Base-by-base conservation (phyloP, 1,140 invertebrate species). In the Drosophila sucinea region DNA sequence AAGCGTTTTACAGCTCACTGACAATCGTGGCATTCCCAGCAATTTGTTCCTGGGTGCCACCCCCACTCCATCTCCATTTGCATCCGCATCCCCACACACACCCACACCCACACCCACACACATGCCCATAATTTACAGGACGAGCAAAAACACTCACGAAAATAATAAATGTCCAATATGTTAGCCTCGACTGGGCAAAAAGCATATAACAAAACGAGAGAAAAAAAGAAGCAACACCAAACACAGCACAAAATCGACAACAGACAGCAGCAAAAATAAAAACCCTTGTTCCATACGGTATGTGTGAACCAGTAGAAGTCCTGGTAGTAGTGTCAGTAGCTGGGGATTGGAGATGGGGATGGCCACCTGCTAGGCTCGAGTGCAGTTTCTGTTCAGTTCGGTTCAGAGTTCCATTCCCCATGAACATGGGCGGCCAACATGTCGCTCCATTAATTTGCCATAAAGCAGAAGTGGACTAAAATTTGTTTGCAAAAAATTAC, bases 111-210 rank as follows among this genome's bases (percentile, higher is more conserved):
- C 54, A 3, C n/a, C 7, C 27, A 51, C 44, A 51, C 23, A 27
- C 23, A 51, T 51, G 44, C 32, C 76, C 69, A 87, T 87, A 87
- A 87, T 85, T 86, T 86, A 86, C 76, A 67, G 76, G 84, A 79
- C 79, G 83, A 86, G 83, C 83, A 86, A 86, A 86, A 86, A 86
- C 83, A 86, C 83, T 86, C 83, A 87, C 82, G 78, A 90, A 90
- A 85, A 89, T 89, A 89, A 89, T 89, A 89, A 89, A 90, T 90
- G 85, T 89, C 86, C 85, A 90, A 90, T 90, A 90, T 90, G 85
- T 90, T 90, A 81, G 85, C 74, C 80, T 60, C 55, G 69, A 77
- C 83, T 73, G 83, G 79, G 76, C 44, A 75, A 29, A 44, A 58
- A 55, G 56, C 56, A 67, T 23, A 57, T 51, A 29, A 66, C 64